Evolutionary conservation across 92 coral and sea anemone species (phyloP), one percentile per base, ranked within the genome.

Genomic region (Galaxea fascicularis): DNA sequence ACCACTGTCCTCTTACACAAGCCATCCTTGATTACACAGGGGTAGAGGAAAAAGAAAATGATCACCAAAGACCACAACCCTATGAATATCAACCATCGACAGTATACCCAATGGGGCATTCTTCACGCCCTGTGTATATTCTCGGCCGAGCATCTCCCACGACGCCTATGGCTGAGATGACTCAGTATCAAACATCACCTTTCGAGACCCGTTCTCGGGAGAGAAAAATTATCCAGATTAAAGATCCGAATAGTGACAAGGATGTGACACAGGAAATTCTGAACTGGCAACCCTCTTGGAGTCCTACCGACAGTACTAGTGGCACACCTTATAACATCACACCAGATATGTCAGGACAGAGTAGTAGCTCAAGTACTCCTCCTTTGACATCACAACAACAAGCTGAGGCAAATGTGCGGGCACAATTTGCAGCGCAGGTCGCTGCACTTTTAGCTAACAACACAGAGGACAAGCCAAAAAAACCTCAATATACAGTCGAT

Each of bases 341-440:
- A 26, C 89, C 92, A 46, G 91, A 87, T 24, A 60, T 47, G n/a
- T 92, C 98, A 62, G 94, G 94, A 71, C 88, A 81, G 31, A 89
- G 93, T 4, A 90, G 95, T 76, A 87, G 78, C 35, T 89, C 93
- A 47, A 94, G 85, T 41, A 96, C 93, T 0, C 95, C 98, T 8
- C 93, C 94, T 16, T n/a, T 83, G 51, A 74, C 69, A 1, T 74
- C 71, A 24, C 87, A 83, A 4, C 87, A 83, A 66, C 85, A 81
- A 69, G 85, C 84, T 47, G 82, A 77, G 56, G 82, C 70, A 35
- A 88, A 86, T 74, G 80, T 93, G 71, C 86, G 95, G 63, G 95
- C 98, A 46, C 91, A 82, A 64, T 94, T 94, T 92, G 94, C 94
- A 4, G 93, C 94, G 87, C 95, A 91, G 89, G 96, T 92, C 65